These are phyloP conservation scores for Zalophus californianus DNA, from an alignment of 2,797 vertebrate species.

Conservation along the genomic window DNA sequence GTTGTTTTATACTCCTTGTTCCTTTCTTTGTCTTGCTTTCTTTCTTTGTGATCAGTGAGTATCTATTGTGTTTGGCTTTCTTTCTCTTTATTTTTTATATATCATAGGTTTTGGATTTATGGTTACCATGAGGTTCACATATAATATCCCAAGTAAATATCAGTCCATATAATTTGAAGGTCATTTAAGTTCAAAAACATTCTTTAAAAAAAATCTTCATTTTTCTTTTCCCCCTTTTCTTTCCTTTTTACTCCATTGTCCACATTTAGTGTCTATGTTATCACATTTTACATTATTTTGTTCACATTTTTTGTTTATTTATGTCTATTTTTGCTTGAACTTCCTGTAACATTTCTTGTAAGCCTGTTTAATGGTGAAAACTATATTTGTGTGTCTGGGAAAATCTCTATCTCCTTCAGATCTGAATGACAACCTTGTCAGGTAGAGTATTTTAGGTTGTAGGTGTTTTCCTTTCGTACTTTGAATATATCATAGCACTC, in stretches of 20 bases:
- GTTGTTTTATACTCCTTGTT: background rate
- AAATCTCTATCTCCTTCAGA: background rate
- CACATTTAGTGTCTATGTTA: background rate
- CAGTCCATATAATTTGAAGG: background rate
- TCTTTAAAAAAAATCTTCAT: background rate
- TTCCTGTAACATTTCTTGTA: background rate
- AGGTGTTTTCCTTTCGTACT: background rate
- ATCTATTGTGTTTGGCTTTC: background rate
- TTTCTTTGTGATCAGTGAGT: background rate
- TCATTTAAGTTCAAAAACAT: background rate
- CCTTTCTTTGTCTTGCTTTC: background rate
- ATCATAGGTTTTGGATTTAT: background rate
- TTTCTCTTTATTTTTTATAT: background rate
- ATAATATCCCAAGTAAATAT: background rate
- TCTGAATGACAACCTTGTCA: background rate
- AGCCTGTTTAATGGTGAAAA: background rate
- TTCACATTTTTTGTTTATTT: background rate
- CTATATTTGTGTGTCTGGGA: background rate
- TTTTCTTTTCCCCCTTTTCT: background rate
- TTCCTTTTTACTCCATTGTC: background rate
- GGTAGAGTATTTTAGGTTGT: background rate
- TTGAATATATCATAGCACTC: background rate
- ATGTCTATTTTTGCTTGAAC: background rate
- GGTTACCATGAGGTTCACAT: background rate
- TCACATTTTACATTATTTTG: background rate